Evolutionary conservation across 2,113 vertebrate genomes (phyloP), one percentile per base, ranked within the genome.

Genomic region (Prochilodus magdalenae): DNA sequence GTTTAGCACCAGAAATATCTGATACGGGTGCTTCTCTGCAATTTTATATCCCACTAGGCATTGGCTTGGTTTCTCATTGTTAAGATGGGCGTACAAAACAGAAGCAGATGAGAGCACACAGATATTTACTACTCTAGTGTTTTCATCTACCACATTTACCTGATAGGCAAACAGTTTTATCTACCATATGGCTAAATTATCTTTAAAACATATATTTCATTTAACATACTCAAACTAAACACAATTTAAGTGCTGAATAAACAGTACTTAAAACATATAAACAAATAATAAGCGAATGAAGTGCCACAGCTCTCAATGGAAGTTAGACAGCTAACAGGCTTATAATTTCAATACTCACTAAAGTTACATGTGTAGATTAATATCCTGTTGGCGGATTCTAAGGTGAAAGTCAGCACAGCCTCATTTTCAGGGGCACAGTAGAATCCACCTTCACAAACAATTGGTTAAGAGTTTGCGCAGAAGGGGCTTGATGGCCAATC

Each of bases 401-500:
- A 18, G 72, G 84, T 47, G 77, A 66, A 77, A 3, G 26, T 83
- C 20, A 47, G 55, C 30, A 66, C 24, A 59, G 10, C 18, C 30
- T 66, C 16, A 79, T 83, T 82, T 83, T 84, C 83, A 89, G 77
- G 77, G 84, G 79, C 27, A 55, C 15, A 66, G 79, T 82, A 80
- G 22, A 11, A 27, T 82, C 89, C 89, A 89, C 89, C 49, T 83
- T 88, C 83, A 91, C 92, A 94, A 94, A 94, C 93, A 92, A 77
- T 89, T 95, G 94, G 90, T 91, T 84, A 92, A 89, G 83, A 93
- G 93, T 95, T 93, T 93, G 93, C 80, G 86, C 78, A 87, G 29
- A 1, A 67, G 87, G 86, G 74, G 49, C 44, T 75, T 27, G 22
- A 53, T 18, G 26, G 3, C 29, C 69, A 73, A 36, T 72, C 72